Base-by-base conservation (phyloP, 2,888 invertebrate genomes). In the Idaea straminata region DNA sequence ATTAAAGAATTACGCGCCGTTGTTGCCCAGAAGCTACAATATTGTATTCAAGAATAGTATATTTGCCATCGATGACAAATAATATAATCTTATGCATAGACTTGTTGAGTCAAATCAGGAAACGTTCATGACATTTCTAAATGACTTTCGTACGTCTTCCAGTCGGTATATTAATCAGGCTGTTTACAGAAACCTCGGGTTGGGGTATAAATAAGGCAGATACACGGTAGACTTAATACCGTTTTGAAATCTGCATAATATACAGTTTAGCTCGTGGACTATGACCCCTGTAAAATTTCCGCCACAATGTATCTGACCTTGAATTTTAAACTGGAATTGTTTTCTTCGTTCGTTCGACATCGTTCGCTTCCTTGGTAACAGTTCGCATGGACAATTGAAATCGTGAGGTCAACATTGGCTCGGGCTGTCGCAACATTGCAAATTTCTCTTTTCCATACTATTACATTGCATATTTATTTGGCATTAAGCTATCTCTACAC, bases 351-450 rank as follows among this genome's bases (percentile, higher is more conserved):
- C n/a, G n/a, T n/a, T n/a, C n/a, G 91, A 90, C 90, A 90, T 87
- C 88, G 89, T 88, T 91, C 87, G 86, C 86, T 87, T 86, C 85
- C 83, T 83, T 81, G 83, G 83, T 87, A 89, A 90, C 89, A 90
- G 90, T 91, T 91, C 82, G 88, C 89, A 89, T 89, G 91, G 91
- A 91, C 91, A 91, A 91, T 91, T 89, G 91, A 88, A 92, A 91
- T 89, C 92, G 92, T 92, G 92, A 92, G 91, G 91, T 91, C 92
- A 91, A 80, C 88, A 83, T 85, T 85, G 88, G 84, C 87, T 85
- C 83, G 86, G 78, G 84, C 88, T 83, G 86, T 86, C 87, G 88
- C 85, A 82, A 83, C 81, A 83, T 83, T 85, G 88, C 88, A 85
- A 89, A 89, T 91, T 90, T 91, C 90, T 88, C 88, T 87, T 89